These are phyloP conservation scores for Saguinus imperator DNA, from an alignment of 2,113 vertebrate species.

Conservation along the genomic window DNA sequence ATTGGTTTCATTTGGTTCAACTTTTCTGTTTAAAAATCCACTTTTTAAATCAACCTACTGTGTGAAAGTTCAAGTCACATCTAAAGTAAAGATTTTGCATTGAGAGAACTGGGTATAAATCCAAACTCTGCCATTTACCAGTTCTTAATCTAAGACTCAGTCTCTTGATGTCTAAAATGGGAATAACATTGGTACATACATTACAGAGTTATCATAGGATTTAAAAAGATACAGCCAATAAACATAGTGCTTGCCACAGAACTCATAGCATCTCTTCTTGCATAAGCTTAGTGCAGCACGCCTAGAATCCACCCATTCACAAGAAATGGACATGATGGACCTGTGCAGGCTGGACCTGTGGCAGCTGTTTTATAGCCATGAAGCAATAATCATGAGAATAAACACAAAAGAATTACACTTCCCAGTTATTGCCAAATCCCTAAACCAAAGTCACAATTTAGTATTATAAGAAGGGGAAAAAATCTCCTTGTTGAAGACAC, in stretches of 20 bases:
- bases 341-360: background rate
- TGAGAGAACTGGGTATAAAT: background rate
- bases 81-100: background rate
- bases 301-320: background rate
- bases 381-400: background rate
- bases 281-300: background rate
- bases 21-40: slow-evolving; percentile 11
- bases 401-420: background rate
- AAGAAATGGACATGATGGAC: background rate
- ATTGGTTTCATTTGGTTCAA: background rate
- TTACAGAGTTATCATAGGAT: background rate
- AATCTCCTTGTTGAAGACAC: background rate
- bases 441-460: background rate
- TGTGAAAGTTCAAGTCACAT: background rate
- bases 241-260: background rate
- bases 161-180: background rate
- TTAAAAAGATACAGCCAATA: background rate
- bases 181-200: background rate
- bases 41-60: background rate
- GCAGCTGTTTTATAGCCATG: background rate
- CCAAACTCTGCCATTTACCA: background rate
- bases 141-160: background rate
- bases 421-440: background rate
- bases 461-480: background rate
- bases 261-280: background rate